Conservation (phyloP, 2,797 vertebrate genomes). For the Coracias cyanogaster region DNA sequence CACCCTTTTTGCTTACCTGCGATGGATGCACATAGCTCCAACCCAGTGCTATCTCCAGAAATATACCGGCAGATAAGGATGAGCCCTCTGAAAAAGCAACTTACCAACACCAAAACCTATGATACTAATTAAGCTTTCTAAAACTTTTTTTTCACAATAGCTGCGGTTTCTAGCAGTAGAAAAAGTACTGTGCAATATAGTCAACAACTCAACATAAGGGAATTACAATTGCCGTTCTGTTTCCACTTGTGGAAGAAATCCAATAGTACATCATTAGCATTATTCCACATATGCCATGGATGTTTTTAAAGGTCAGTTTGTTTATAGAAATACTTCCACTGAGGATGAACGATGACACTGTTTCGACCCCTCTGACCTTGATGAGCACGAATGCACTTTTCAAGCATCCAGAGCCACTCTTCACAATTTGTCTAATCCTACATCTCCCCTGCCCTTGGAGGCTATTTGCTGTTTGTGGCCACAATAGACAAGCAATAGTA, state of each 20-base stretch:
- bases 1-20: background rate
- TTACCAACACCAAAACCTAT: background rate
- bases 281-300: slow-evolving; percentile 27
- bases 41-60: background rate
- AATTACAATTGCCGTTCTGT: slow-evolving; percentile 21
- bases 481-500: slow-evolving; percentile 76
- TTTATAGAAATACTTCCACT: slow-evolving; percentile 42
- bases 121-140: background rate
- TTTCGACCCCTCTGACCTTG: slow-evolving; percentile 64
- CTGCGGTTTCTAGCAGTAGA: background rate
- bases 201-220: background rate
- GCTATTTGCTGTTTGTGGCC: slow-evolving; percentile 73
- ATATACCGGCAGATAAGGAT: background rate
- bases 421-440: slow-evolving; percentile 75
- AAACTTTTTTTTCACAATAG: background rate
- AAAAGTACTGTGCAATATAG: background rate
- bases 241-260: slow-evolving; percentile 37
- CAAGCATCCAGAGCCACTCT: slow-evolving; percentile 52
- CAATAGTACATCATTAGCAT: slow-evolving; percentile 3
- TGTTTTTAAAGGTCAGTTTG: slow-evolving; percentile 63
- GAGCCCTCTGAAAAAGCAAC: background rate
- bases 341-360: slow-evolving; percentile 65
- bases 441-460: slow-evolving; percentile 53
- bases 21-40: background rate
- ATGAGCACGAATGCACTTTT: slow-evolving; percentile 69